Evolutionary conservation across 1,140 invertebrate species (phyloP).

Genomic region (Melitaea cinxia): DNA sequence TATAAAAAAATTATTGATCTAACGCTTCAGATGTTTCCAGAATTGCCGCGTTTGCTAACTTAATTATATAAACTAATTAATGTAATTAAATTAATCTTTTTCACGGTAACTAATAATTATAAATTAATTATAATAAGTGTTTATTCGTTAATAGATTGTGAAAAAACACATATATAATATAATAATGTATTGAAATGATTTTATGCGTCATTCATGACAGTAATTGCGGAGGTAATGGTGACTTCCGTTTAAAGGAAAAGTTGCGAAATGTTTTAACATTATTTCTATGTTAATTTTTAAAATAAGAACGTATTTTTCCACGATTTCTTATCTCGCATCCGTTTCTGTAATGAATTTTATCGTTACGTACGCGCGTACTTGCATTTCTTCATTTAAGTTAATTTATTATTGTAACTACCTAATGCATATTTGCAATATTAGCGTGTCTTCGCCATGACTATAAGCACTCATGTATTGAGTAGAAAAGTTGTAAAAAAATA

Average conservation of each 20-base stretch:
- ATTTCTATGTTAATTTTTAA: conserved; percentile 5
- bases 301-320: conserved; percentile 6
- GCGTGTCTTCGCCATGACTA: no score
- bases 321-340: not conserved
- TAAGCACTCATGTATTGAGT: no score
- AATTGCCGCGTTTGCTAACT: no score
- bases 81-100: no score
- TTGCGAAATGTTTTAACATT: not conserved
- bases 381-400: conserved; percentile 5
- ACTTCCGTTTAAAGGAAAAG: conserved; percentile 7
- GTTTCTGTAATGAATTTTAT: conserved; percentile 9
- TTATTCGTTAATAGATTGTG: not conserved
- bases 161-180: not conserved
- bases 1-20: no score
- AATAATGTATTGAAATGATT: not conserved
- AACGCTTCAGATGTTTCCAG: no score
- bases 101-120: no score
- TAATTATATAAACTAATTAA: no score
- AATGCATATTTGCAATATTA: no score
- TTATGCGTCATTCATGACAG: not conserved
- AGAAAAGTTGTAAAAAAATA: no score
- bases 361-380: not conserved
- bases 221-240: not conserved
- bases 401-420: not conserved
- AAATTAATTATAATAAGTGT: not conserved